Base-by-base conservation (phyloP, 2,113 vertebrate species). In the Myotis brandtii region DNA sequence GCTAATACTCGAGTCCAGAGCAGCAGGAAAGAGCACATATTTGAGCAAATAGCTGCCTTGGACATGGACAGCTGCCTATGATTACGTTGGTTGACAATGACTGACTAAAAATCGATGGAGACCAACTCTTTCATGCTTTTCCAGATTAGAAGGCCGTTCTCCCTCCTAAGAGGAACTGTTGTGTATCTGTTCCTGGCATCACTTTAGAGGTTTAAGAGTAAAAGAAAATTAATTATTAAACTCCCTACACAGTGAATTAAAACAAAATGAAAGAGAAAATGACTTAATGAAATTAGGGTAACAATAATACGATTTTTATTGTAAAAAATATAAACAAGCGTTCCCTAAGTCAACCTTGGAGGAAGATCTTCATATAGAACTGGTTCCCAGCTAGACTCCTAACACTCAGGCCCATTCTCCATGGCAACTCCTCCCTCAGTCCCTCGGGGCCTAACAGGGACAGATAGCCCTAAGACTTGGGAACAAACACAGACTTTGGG, bases 221-320 rank as follows among this genome's bases (percentile, higher is more conserved):
- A 93, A 95, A 52, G 67, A 93, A 94, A 97, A 93, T 89, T 69
- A 93, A 96, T 97, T 89, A 86, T 70, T 86, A 83, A 88, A 10
- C 70, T 91, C 34, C 48, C 56, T 93, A 64, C 72, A 93, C 9
- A 88, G 9, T 50, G 59, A 93, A 27, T 89, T 76, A 82, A 59
- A 95, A 50, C 52, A 94, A 95, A 97, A 95, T 66, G 89, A 95
- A 93, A 93, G 88, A 80, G 73, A 97, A 88, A 94, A 96, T 76
- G 73, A 95, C 34, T 85, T 91, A 86, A 97, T 95, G 67, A 93
- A 79, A 86, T 75, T 54, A 77, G 73, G 7, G 59, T 91, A 95
- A 96, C 79, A 96, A 76, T 85, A 90, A 84, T 32, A 73, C 56
- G n/a, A 92, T 81, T 96, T 95, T 93, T 86, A 95, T 93, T 86